These are phyloP conservation scores for Oligia fasciuncula DNA, from an alignment of 2,888 invertebrate genomes.

Conservation along the genomic window DNA sequence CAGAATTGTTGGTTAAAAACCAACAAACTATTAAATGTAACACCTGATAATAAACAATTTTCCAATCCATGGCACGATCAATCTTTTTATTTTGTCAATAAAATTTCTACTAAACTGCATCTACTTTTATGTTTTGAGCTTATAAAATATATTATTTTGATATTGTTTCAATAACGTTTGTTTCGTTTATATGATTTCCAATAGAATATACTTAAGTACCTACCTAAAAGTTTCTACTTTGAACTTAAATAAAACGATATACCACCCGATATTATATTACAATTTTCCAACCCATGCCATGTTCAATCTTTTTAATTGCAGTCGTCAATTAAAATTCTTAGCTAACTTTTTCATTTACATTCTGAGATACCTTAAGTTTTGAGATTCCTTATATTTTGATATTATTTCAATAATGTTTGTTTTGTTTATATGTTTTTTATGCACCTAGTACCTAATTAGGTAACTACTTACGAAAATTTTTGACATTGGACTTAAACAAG, in stretches of 20 bases:
- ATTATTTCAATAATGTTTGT: no score
- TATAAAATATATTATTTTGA: background rate
- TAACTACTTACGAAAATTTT: background rate
- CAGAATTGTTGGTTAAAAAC: slow-evolving; percentile 65
- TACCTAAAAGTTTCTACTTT: background rate
- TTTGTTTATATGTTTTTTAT: background rate
- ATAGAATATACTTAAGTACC: background rate
- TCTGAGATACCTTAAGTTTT: background rate
- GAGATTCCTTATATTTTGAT: no score
- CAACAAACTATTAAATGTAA: background rate
- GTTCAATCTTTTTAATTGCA: background rate
- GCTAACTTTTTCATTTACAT: background rate
- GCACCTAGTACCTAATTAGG: background rate
- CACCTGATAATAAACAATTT: background rate
- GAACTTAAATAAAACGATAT: background rate
- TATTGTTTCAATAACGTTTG: background rate
- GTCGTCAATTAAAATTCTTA: background rate
- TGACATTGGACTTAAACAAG: background rate
- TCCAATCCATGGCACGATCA: background rate
- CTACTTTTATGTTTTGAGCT: background rate
- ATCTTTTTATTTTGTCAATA: slow-evolving; percentile 4
- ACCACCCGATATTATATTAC: background rate
- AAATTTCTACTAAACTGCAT: no score
- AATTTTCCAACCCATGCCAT: background rate
- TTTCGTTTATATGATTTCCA: background rate